Conservation (phyloP, 2,888 invertebrate species). For the Nematopogon swammerdamellus region DNA sequence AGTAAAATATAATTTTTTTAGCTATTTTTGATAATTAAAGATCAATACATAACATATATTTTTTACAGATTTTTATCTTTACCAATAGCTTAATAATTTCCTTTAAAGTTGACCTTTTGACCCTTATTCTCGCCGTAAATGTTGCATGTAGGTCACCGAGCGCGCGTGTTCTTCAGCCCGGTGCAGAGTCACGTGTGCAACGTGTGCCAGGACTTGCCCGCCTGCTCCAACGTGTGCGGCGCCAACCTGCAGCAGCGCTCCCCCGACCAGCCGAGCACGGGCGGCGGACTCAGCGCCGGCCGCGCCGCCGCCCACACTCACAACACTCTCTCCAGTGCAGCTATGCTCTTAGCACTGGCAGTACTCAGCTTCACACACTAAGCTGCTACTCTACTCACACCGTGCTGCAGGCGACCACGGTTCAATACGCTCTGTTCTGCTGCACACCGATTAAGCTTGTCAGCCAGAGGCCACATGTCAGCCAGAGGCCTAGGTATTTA, state of each 20-base stretch:
- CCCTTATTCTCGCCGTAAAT: too few relatives aligned
- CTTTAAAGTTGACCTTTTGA: too few relatives aligned
- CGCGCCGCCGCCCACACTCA: neutral
- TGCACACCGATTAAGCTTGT: too few relatives aligned
- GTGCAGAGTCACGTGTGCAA: slow-evolving; percentile 72
- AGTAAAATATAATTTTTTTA: too few relatives aligned
- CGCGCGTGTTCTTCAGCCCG: slow-evolving; percentile 78
- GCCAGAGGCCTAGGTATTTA: too few relatives aligned
- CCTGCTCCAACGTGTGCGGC: slow-evolving; percentile 40
- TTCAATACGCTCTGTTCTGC: too few relatives aligned
- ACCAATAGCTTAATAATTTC: too few relatives aligned
- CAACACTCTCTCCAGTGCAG: neutral
- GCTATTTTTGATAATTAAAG: too few relatives aligned
- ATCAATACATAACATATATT: slow-evolving; percentile 7
- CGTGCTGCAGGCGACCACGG: too few relatives aligned
- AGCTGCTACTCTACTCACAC: too few relatives aligned
- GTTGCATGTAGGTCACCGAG: slow-evolving; percentile 66
- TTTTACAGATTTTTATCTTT: too few relatives aligned
- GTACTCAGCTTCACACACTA: neutral
- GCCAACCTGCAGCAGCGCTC: slow-evolving; percentile 22
- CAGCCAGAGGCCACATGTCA: too few relatives aligned
- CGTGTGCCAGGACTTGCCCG: slow-evolving; percentile 66
- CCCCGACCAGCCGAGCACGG: slow-evolving; percentile 6
- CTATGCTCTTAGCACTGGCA: slow-evolving; percentile 1
- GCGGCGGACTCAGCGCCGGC: slow-evolving; percentile 5